Evolutionary conservation across 1,140 invertebrate genomes (phyloP).

Genomic region (Papilio polyxenes): DNA sequence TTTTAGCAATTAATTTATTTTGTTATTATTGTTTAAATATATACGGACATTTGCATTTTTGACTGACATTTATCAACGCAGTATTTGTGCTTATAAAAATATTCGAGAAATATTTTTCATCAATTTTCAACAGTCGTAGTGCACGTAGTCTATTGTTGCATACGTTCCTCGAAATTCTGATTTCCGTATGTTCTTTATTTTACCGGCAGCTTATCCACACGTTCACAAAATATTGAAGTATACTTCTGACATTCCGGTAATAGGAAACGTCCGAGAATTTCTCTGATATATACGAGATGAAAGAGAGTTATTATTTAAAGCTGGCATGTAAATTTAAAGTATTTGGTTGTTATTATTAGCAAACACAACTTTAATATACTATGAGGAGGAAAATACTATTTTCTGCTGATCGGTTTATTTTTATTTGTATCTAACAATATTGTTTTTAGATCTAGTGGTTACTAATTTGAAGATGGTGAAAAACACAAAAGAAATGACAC

Average conservation of each 20-base stretch:
- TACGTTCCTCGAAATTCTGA: conserved; percentile 3
- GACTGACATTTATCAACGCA: background rate
- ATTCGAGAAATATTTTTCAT: background rate
- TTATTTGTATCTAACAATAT: background rate
- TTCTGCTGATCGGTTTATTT: background rate
- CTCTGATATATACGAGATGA: background rate
- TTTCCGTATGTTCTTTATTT: conserved; percentile 14
- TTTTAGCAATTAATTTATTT: background rate
- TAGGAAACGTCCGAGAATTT: conserved; percentile 9
- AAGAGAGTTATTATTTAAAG: background rate
- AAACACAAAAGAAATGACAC: conserved; percentile 6
- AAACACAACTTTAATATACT: no score
- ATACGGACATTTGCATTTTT: background rate
- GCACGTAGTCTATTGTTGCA: conserved; percentile 6
- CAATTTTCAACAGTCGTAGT: background rate
- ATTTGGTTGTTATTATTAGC: background rate
- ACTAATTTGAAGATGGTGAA: background rate
- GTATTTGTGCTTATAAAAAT: background rate
- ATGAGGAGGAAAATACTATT: no score
- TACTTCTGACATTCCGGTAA: conserved; percentile 8
- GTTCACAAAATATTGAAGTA: conserved; percentile 19
- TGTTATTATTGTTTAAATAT: background rate
- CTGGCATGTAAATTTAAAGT: background rate
- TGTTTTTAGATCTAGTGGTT: background rate
- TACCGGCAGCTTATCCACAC: background rate